Evolutionary conservation across 2,888 invertebrate genomes (phyloP), one percentile per base, ranked within the genome.

Genomic region (Apamea epomidion): DNA sequence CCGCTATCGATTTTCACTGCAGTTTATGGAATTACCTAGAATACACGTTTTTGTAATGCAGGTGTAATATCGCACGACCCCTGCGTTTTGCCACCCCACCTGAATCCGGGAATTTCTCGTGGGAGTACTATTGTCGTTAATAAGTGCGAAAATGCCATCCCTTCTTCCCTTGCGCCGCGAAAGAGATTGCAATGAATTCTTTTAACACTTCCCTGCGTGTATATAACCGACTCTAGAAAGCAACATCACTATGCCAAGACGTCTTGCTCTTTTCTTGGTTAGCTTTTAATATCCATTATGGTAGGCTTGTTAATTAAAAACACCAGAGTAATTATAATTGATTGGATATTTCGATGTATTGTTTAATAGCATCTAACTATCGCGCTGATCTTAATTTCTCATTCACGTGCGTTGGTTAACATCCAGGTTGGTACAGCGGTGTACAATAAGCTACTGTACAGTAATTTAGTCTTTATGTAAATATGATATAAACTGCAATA

Each of bases 71-170:
- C 91, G 88, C 91, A 60, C 72, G 86, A 92, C 94, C 94, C 94
- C 94, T 92, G 91, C 88, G 84, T 87, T 78, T 87, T 82, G 89
- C 89, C 90, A 92, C 95, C 95, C 95, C 91, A 94, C 94, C 93
- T 95, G 95, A 91, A 92, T 93, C 91, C 87, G 88, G 87, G 90
- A 91, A 95, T 95, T 95, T 95, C 96, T 95, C 96, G 89, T 93
- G 96, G 96, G 96, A 95, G 91, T 92, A 92, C 90, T 91, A 92
- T 90, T 90, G 88, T 86, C 91, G 92, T 94, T 93, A 94, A 94
- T 95, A 95, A 94, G 92, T 93, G 93, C 92, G 91, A 93, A 94
- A 94, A 94, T 92, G 90, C 76, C 90, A 88, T 90, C 87, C 91
- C 91, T 91, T 87, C 76, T 68, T 77, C 75, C 90, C 89, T 82